Conservation (phyloP, 2,113 vertebrate species). For the Buteo buteo region DNA sequence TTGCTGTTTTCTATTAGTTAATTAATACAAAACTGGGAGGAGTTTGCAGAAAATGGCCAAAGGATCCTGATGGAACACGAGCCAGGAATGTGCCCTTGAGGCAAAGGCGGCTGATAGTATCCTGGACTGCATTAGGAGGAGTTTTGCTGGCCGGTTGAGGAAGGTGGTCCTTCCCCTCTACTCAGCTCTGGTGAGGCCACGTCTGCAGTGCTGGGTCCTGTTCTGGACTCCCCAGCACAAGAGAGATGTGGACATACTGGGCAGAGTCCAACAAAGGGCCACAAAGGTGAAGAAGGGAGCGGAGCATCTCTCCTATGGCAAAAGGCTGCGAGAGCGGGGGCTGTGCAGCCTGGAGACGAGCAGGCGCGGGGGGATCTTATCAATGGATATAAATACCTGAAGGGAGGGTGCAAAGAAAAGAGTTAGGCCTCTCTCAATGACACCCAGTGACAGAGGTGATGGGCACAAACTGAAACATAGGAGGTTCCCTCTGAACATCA, state of each 20-base stretch:
- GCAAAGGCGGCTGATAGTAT: not conserved
- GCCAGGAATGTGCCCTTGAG: not conserved
- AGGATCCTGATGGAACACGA: not conserved
- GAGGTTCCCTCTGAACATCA: not conserved
- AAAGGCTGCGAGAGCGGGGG: not conserved
- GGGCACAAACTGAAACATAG: not conserved
- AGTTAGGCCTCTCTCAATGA: not conserved
- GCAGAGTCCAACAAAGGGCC: not conserved
- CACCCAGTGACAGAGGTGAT: not conserved
- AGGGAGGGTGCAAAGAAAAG: not conserved
- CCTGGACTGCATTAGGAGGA: not conserved
- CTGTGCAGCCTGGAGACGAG: not conserved
- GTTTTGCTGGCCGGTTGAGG: not conserved
- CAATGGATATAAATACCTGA: not conserved
- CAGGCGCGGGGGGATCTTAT: not conserved
- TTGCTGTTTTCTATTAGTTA: not conserved
- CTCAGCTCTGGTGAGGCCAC: not conserved
- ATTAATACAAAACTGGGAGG: not conserved
- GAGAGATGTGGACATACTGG: too few species aligned
- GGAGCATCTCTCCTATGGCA: not conserved
- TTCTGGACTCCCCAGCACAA: not conserved
- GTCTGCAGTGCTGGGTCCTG: not conserved
- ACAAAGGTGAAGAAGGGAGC: not conserved
- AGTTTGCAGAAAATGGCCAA: not conserved
- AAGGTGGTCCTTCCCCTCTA: not conserved